Base-by-base conservation (phyloP, 2,113 vertebrate genomes). In the Rissa tridactyla region DNA sequence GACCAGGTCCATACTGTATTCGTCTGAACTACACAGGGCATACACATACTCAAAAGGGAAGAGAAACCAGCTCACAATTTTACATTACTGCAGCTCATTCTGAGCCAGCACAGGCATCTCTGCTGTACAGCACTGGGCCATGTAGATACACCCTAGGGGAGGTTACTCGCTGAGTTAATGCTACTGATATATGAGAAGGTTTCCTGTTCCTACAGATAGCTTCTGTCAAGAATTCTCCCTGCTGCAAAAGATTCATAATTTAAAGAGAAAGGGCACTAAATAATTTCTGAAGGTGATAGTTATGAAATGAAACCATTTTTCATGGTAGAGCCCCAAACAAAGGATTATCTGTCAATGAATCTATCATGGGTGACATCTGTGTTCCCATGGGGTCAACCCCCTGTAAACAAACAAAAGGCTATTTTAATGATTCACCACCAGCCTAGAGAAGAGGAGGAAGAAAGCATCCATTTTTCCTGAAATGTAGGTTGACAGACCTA, bases 201-300 rank as follows among this genome's bases (percentile, higher is more conserved):
- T 94, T 91, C 62, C 32, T 64, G 18, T 42, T 96, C 30, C 66
- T 73, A 75, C 49, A 81, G 58, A 54, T 61, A 68, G 11, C 21
- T 86, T 76, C 72, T 92, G 44, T 82, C 83, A 61, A 91, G 76
- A 84, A 57, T 26, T 73, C 47, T 88, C 61, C 46, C 15, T 47
- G 40, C 32, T 76, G n/a, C 34, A 91, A 61, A 44, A 80, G 44
- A 58, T 69, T 80, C 73, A 69, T 91, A 87, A 89, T 96, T 93
- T 94, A 94, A 95, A 73, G 40, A 89, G 78, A 88, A 95, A 92
- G 88, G 34, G 34, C 44, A 92, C 68, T 92, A 81, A 96, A 96
- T 95, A 80, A 96, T 94, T 96, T 94, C 88, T 95, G 81, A 92
- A 91, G 58, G 77, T 84, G 61, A 69, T 68, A 77, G 54, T 92